phyloP scores from a whole-genome alignment of 2,888 invertebrate genomes.

The Drosophila mercatorum region DNA sequence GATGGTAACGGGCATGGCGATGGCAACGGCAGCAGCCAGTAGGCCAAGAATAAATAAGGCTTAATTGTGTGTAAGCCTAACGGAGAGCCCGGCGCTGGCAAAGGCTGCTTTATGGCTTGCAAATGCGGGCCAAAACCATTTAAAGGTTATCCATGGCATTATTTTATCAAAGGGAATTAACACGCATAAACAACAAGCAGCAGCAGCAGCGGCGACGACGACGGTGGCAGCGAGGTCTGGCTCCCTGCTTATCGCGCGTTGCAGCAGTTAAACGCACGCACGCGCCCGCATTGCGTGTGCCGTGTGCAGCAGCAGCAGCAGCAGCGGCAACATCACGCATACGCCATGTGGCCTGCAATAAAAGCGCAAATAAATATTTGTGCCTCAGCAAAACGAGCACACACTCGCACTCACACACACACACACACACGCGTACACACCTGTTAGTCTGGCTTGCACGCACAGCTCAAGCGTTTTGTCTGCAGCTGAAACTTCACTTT shows the following conservation, averaged over 20 bases:
- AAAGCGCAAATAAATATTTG: conserved; percentile 73
- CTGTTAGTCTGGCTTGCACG: background rate
- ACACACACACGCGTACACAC: conserved; percentile 1
- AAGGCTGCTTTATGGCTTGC: conserved; percentile 55
- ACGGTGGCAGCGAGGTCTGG: conserved; percentile 15
- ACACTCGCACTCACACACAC: conserved; percentile 5
- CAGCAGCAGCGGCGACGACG: conserved; percentile 10
- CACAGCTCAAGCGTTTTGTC: conserved; percentile 16
- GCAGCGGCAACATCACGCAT: conserved; percentile 42
- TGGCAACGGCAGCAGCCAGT: conserved; percentile 22
- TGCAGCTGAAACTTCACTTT: conserved; percentile 23
- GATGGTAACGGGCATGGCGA: conserved; percentile 43
- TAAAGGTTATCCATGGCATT: conserved; percentile 80
- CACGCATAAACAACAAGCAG: conserved; percentile 74
- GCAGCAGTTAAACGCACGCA: conserved; percentile 79
- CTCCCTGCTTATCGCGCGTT: conserved; percentile 62
- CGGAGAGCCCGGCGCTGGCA: conserved; percentile 30
- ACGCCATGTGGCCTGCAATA: conserved; percentile 60
- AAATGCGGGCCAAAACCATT: conserved; percentile 77
- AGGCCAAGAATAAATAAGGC: conserved; percentile 76
- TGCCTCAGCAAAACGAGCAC: conserved; percentile 7
- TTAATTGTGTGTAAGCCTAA: conserved; percentile 72
- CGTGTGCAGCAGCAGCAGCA: conserved; percentile 49
- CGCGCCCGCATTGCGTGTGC: conserved; percentile 72
- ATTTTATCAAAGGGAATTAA: conserved; percentile 81